These are phyloP conservation scores for Euzetes globulus DNA, from an alignment of 2,888 invertebrate species.

Conservation along the genomic window DNA sequence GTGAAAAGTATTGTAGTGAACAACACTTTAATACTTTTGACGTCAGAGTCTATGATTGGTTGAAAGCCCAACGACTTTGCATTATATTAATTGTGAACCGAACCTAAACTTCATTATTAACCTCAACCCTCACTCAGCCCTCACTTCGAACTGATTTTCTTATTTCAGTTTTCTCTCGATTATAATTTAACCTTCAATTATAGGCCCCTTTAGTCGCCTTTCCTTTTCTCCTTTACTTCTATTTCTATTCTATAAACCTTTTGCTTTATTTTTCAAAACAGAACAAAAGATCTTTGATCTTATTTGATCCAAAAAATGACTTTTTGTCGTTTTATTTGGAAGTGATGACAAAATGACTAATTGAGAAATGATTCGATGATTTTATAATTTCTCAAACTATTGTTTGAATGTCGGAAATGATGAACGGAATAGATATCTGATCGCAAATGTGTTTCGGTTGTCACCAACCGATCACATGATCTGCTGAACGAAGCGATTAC, in stretches of 20 bases:
- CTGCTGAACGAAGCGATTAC: slow-evolving; percentile 22
- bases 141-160: no score
- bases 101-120: no score
- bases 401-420: slow-evolving; percentile 25
- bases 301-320: slow-evolving; percentile 13
- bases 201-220: no score
- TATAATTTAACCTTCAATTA: no score
- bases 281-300: slow-evolving; percentile 25
- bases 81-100: no score
- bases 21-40: no score
- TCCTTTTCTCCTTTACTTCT: not conserved
- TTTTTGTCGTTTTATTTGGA: not conserved
- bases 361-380: slow-evolving; percentile 17
- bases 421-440: slow-evolving; percentile 25
- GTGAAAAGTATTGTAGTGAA: no score
- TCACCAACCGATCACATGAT: not conserved
- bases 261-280: not conserved
- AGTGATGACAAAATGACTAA: slow-evolving; percentile 9
- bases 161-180: no score
- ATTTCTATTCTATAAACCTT: not conserved
- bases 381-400: not conserved
- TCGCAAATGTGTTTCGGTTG: not conserved
- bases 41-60: no score
- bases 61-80: no score
- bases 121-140: no score